These are phyloP conservation scores for Tetheella fluctuosa DNA, from an alignment of 2,888 invertebrate genomes.

Conservation along the genomic window DNA sequence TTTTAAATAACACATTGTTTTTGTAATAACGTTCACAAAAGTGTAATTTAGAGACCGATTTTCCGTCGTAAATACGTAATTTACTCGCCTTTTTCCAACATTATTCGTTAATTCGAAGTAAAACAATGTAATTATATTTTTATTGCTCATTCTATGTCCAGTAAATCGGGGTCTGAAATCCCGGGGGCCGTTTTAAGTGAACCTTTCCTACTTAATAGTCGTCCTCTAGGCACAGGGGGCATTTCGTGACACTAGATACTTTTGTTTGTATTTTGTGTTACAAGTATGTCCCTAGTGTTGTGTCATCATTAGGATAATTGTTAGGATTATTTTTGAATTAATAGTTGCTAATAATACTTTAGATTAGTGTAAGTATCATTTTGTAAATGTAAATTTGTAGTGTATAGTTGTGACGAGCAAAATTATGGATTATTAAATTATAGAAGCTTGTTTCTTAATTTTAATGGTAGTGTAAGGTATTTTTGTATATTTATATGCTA, in stretches of 20 bases:
- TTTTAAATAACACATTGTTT: conserved; percentile 53
- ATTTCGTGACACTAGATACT: conserved; percentile 56
- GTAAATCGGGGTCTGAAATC: conserved; percentile 75
- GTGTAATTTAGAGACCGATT: conserved; percentile 56
- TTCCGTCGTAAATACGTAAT: conserved; percentile 57
- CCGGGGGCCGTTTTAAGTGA: conserved; percentile 71
- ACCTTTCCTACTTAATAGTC: conserved; percentile 76
- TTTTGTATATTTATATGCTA: no score
- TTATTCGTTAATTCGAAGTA: conserved; percentile 66
- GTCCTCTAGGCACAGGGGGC: conserved; percentile 62
- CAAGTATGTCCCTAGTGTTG: conserved; percentile 56
- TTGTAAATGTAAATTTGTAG: neutral
- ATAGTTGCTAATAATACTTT: neutral
- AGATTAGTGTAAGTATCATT: neutral
- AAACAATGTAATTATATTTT: conserved; percentile 80
- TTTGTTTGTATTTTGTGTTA: conserved; percentile 61
- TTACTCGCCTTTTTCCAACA: conserved; percentile 57
- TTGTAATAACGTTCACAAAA: conserved; percentile 55
- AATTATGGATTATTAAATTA: no score
- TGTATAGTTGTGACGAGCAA: no score
- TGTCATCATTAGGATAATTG: conserved; percentile 67
- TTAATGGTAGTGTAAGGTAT: no score
- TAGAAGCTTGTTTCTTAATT: no score
- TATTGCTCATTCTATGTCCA: conserved; percentile 79
- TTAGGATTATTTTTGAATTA: conserved; percentile 55